Base-by-base conservation (phyloP, 2,797 vertebrate genomes). In the Peromyscus eremicus region DNA sequence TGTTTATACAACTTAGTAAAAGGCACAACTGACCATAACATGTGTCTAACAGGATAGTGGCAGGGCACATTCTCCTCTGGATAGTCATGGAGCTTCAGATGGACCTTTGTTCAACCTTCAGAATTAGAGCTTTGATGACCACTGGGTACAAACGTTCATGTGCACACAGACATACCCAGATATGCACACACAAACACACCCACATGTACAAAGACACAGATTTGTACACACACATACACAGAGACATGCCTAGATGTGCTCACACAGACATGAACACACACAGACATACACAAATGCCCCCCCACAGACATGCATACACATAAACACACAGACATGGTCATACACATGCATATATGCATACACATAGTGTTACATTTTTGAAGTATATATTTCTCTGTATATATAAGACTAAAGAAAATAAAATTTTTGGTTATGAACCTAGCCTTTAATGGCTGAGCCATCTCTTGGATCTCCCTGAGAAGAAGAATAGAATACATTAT, bases 71-170 rank as follows among this genome's bases (percentile, higher is more conserved):
- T 91, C 75, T 91, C 83, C 60, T 89, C 71, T 2, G 57, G 75
- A 89, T 40, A 13, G 0, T 64, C 60, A 79, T 62, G 82, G 93
- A 92, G 12, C 68, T 94, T 85, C 43, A 91, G 10, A 17, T 46
- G 93, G 91, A 77, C 79, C 75, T 97, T 95, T 96, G 11, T 82
- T 93, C 37, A 82, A 82, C 64, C 66, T 94, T 93, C 29, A 57
- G 75, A 91, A 49, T 46, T n/a, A 86, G 16, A 68, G 8, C 7
- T 85, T 66, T 68, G 40, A 3, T 68, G 19, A 68, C 19, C 16
- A 19, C 2, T 66, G 37, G 19, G 43, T 14, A 68, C 32, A 68
- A 3, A 85, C 8, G 29, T n/a, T 52, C 32, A 52, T 14, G n/a
- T 60, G 43, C 43, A 68, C 19, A 46, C 5, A 86, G 8, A 62